Base-by-base conservation (phyloP, 2,113 vertebrate species). In the Calyptomena viridis region DNA sequence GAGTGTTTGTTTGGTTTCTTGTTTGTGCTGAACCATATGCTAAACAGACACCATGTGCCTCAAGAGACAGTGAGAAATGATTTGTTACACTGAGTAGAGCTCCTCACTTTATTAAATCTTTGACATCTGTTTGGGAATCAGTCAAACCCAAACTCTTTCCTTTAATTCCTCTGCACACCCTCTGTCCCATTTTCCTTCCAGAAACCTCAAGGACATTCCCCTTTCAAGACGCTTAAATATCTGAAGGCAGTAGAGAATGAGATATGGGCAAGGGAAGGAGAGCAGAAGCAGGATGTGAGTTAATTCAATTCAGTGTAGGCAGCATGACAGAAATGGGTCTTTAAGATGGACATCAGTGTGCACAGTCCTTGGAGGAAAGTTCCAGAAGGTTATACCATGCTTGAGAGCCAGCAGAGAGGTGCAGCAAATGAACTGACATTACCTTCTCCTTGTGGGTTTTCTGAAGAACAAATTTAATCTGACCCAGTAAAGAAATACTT, bases 301-400 rank as follows among this genome's bases (percentile, higher is more conserved):
- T 73, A 62, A 53, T 59, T 58, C 75, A 66, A 59, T 80, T 90
- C 46, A 6, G 46, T 59, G 63, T 5, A 53, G 84, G 81, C 93
- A 92, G 52, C 4, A n/a, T 91, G 89, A 92, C 77, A 94, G 89
- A 96, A 96, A 58, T 81, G 56, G 81, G 82, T 77, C 84, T 90
- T 12, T 27, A 62, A 85, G 87, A 93, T 86, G 84, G 93, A 91
- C 78, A 74, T 14, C 71, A 31, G 11, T 1, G 53, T 13, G 33
- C 56, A 44, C 13, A 64, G 71, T 23, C 87, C 90, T 79, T 6
- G 11, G 60, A 75, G 74, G 42, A 52, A 79, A 13, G 1, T 72
- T 72, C 3, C 28, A 68, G 69, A 37, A 91, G 62, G 46, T 84
- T 14, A 60, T 60, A 71, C 19, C 12, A 42, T 27, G 50, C 67